Evolutionary conservation across 2,888 invertebrate species (phyloP).

Genomic region (Camptogramma bilineatum): DNA sequence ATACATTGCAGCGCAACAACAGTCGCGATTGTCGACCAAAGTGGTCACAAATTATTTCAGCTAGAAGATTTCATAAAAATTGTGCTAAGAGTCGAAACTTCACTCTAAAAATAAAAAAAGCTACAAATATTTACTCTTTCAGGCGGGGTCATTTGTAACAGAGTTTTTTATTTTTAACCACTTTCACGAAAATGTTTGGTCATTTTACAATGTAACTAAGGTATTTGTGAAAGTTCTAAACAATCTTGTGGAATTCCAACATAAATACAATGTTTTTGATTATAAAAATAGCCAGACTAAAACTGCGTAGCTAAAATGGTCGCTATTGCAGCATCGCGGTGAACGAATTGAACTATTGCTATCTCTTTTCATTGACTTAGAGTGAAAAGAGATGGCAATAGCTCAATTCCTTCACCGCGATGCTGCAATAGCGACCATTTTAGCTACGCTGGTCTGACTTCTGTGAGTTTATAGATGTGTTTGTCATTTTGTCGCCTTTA

Average conservation of each 20-base stretch:
- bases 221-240: background rate
- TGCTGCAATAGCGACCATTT: too few relatives aligned
- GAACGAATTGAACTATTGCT: too few relatives aligned
- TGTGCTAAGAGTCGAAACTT: slow-evolving; percentile 5
- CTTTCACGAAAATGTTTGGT: slow-evolving; percentile 7
- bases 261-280: background rate
- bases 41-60: background rate
- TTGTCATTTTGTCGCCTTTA: slow-evolving; percentile 33
- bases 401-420: too few relatives aligned
- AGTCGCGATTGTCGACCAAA: background rate
- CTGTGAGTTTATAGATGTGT: slow-evolving; percentile 31
- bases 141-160: slow-evolving; percentile 32
- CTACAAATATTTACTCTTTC: slow-evolving; percentile 34
- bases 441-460: background rate
- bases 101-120: slow-evolving; percentile 28
- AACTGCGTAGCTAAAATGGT: too few relatives aligned
- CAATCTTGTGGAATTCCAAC: background rate
- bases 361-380: too few relatives aligned
- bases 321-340: too few relatives aligned
- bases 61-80: background rate
- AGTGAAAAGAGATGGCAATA: too few relatives aligned
- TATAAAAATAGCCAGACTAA: too few relatives aligned
- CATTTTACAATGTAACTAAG: background rate
- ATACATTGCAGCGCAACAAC: too few relatives aligned
- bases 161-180: slow-evolving; percentile 25